Base-by-base conservation (phyloP, 1,140 invertebrate species). In the Eriosoma lanigerum region DNA sequence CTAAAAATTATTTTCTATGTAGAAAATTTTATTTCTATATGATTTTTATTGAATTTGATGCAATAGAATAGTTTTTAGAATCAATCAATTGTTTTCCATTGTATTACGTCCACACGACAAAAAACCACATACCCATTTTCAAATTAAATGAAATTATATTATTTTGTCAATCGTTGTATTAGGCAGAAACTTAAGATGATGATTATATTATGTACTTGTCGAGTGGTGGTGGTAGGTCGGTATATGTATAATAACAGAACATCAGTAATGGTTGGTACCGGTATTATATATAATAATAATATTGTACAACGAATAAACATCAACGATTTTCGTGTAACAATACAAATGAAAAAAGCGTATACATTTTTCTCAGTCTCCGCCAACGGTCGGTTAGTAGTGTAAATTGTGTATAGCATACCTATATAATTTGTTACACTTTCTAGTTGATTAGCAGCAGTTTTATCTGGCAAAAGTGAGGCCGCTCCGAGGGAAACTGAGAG, bases 381-480 rank as follows among this genome's bases (percentile, higher is more conserved):
- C 38, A 6, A 15, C 1, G 64, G n/a, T 46, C 21, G 64, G 64
- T 46, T 17, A 32, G 60, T 24, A 24, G 38, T 24, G 38, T 68
- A 21, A 24, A 56, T 8, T 21, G 64, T 24, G 38, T 46, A 4
- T 68, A 24, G 19, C 12, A 38, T 38, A 38, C 32, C 32, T 48
- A 48, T 54, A 52, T 56, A 60, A 78, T 78, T 78, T 78, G 75
- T 78, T 78, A 78, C 75, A 78, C 75, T 78, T 78, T 78, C 75
- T 78, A 78, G 54, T 62, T 60, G 56, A 78, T 78, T 78, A 60
- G 75, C 48, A 62, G 64, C n/a, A n/a, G 38, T 68, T n/a, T 12
- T 46, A 58, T 75, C 29, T 32, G 21, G 32, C 13, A 32, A 70
- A 46, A 50, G 68, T n/a, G 64, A 1, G 19, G 26, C 24, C 24